These are phyloP conservation scores for Teleopsis dalmanni DNA, from an alignment of 1,140 invertebrate species.

Conservation along the genomic window DNA sequence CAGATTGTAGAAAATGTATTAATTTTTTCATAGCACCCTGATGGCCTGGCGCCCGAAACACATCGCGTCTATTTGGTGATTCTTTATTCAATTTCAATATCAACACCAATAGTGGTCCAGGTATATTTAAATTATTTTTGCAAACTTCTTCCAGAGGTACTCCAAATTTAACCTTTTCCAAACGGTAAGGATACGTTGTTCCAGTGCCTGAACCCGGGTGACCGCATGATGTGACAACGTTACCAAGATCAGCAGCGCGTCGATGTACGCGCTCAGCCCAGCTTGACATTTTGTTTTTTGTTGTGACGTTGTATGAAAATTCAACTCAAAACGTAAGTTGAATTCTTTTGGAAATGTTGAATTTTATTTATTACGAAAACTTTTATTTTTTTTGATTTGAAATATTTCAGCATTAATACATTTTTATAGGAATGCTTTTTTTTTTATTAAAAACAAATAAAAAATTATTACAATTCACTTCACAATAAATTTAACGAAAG, in stretches of 20 bases:
- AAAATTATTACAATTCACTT: too few species aligned
- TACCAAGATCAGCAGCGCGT: conserved; percentile 77
- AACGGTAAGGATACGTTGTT: conserved; percentile 64
- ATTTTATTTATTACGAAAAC: neutral
- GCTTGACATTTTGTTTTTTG: conserved; percentile 60
- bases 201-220: conserved; percentile 52
- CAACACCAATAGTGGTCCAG: conserved; percentile 79
- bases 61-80: conserved; percentile 84
- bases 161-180: conserved; percentile 92
- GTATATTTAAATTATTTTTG: conserved; percentile 88
- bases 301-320: neutral
- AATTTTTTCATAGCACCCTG: conserved; percentile 94
- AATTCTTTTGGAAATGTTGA: neutral
- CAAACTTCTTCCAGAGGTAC: conserved; percentile 82
- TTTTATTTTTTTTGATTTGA: neutral
- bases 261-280: conserved; percentile 85
- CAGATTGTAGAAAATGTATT: conserved; percentile 89
- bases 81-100: conserved; percentile 93
- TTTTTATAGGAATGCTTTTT: too few species aligned
- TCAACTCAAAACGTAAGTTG: neutral
- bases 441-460: too few species aligned
- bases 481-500: too few species aligned
- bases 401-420: neutral
- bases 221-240: conserved; percentile 81
- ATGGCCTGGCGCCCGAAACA: conserved; percentile 89